Evolutionary conservation across 2,888 invertebrate species (phyloP).

Genomic region (Candidula unifasciata): DNA sequence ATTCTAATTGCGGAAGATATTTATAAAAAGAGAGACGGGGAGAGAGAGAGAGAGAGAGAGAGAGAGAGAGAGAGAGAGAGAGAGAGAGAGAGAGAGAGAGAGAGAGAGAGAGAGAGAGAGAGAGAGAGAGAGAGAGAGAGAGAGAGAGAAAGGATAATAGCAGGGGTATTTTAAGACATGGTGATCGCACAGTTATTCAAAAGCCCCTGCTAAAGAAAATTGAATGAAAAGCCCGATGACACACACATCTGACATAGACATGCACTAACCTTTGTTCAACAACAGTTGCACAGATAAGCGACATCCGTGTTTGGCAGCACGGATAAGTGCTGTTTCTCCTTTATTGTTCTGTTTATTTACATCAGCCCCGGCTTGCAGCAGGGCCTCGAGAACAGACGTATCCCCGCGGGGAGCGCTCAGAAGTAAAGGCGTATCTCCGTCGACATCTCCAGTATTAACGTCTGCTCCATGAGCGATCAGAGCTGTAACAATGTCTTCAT

Average conservation of each 20-base stretch:
- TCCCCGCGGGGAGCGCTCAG: slow-evolving; percentile 16
- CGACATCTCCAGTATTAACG: slow-evolving; percentile 61
- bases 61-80: too few relatives aligned
- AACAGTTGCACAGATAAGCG: not conserved
- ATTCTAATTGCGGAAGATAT: too few relatives aligned
- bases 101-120: too few relatives aligned
- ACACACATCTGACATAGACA: not conserved
- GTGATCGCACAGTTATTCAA: too few relatives aligned
- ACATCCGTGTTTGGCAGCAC: slow-evolving; percentile 12
- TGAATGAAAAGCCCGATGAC: not conserved
- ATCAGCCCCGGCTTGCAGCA: slow-evolving; percentile 45
- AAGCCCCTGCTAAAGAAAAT: too few relatives aligned
- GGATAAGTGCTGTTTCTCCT: slow-evolving; percentile 41
- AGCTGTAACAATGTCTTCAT: slow-evolving; percentile 1
- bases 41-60: too few relatives aligned
- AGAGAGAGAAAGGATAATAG: too few relatives aligned
- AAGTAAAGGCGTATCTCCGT: slow-evolving; percentile 61
- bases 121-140: too few relatives aligned
- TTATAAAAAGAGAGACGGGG: too few relatives aligned
- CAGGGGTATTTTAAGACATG: too few relatives aligned
- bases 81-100: too few relatives aligned
- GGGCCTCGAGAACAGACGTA: not conserved
- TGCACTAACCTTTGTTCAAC: slow-evolving; percentile 15
- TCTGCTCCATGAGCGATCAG: slow-evolving; percentile 62
- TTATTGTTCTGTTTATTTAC: slow-evolving; percentile 22